Conservation (phyloP, 2,797 vertebrate species). For the Anniella stebbinsi region DNA sequence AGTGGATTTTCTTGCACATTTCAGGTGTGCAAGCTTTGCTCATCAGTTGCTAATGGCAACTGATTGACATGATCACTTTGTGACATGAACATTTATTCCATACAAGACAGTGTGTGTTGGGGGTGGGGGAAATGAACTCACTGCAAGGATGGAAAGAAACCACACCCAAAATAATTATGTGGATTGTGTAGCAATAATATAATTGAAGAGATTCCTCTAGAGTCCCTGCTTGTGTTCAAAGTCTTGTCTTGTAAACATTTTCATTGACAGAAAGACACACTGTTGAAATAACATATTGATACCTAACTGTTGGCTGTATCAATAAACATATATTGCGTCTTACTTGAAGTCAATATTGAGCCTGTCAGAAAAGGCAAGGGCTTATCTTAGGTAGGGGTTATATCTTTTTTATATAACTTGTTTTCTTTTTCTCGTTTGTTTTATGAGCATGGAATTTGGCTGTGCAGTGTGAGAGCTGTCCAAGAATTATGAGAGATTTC, state of each 20-base stretch:
- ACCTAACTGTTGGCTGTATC: slow-evolving; percentile 25
- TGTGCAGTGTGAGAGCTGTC: slow-evolving; percentile 83
- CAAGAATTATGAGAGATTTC: slow-evolving; percentile 89
- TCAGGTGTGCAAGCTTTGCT: background rate
- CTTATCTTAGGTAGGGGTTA: background rate
- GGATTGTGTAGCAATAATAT: background rate
- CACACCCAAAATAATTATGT: background rate
- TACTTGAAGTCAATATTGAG: slow-evolving; percentile 36
- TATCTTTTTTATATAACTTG: slow-evolving; percentile 15
- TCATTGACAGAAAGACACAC: background rate
- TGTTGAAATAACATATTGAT: slow-evolving; percentile 32
- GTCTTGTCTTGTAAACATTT: background rate
- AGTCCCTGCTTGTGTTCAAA: background rate
- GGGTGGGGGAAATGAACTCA: background rate
- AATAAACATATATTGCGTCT: slow-evolving; percentile 23
- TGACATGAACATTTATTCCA: background rate
- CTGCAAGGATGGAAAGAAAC: background rate
- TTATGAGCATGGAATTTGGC: slow-evolving; percentile 92
- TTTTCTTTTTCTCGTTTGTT: slow-evolving; percentile 56
- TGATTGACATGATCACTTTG: background rate
- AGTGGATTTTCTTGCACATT: background rate
- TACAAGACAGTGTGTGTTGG: background rate
- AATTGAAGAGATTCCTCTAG: background rate
- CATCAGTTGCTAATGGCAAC: background rate
- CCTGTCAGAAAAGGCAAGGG: background rate